Conservation (phyloP, 2,113 vertebrate genomes). For the Pseudolaguvia tuberculata region DNA sequence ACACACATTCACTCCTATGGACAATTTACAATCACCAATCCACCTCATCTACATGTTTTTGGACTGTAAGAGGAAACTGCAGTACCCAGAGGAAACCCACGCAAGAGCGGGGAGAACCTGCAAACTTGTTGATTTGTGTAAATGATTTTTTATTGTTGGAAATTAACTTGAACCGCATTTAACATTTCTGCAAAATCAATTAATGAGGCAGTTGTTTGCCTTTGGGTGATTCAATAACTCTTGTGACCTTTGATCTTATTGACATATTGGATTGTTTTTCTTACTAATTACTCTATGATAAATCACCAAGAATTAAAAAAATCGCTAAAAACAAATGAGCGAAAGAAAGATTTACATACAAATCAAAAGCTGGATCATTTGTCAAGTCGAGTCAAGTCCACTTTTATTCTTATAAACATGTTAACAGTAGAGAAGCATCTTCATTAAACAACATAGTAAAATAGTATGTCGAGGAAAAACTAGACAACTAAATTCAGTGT, state of each 20-base stretch:
- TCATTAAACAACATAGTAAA: too few relatives aligned
- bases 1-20: too few relatives aligned
- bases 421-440: too few relatives aligned
- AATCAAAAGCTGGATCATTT: not conserved
- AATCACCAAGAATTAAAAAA: not conserved
- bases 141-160: not conserved
- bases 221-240: not conserved
- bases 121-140: not conserved
- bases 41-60: too few relatives aligned
- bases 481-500: too few relatives aligned
- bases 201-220: not conserved
- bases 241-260: not conserved
- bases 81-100: too few relatives aligned
- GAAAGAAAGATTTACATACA: not conserved
- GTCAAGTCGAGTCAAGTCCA: too few relatives aligned
- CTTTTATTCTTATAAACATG: too few relatives aligned
- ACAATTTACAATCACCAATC: too few relatives aligned
- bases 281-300: not conserved
- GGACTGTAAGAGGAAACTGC: too few relatives aligned
- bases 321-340: slow-evolving; percentile 12
- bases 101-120: too few relatives aligned
- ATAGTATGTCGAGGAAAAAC: too few relatives aligned
- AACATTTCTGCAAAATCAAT: not conserved
- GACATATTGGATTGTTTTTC: not conserved
- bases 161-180: not conserved